Conservation (phyloP, 2,113 vertebrate genomes). For the Ceyx cyanopectus region DNA sequence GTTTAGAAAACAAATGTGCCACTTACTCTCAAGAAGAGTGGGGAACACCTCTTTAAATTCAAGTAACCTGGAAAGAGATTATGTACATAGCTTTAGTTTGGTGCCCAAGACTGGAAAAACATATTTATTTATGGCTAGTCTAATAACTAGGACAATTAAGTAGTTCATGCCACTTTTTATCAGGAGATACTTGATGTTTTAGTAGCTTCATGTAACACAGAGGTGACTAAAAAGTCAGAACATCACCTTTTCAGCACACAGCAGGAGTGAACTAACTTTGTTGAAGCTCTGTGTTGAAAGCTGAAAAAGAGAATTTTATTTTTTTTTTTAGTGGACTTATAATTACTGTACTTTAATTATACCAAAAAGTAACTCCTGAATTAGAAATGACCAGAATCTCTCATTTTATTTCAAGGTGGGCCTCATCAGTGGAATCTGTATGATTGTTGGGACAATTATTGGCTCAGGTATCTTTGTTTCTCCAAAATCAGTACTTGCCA, state of each 20-base stretch:
- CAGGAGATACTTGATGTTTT: background rate
- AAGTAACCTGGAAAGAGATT: background rate
- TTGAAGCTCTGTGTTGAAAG: background rate
- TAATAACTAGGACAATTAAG: background rate
- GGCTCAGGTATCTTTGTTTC: slow-evolving; percentile 97
- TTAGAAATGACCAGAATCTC: background rate
- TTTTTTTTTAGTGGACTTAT: too few relatives aligned
- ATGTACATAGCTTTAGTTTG: background rate
- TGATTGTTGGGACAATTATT: slow-evolving; percentile 96
- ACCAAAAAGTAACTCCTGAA: background rate
- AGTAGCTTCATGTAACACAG: background rate
- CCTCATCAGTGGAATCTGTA: slow-evolving; percentile 87
- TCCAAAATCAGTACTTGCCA: slow-evolving; percentile 90
- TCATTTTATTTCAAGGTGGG: slow-evolving; percentile 83
- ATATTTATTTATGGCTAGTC: background rate
- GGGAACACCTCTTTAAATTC: background rate
- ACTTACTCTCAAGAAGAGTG: background rate
- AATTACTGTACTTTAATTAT: background rate
- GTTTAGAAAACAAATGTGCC: background rate
- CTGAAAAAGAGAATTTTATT: background rate
- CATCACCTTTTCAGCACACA: background rate
- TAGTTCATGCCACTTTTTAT: background rate
- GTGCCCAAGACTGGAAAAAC: background rate
- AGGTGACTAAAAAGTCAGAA: background rate
- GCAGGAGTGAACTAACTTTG: too few relatives aligned